These are phyloP conservation scores for Deilephila elpenor DNA, from an alignment of 2,888 invertebrate species.

Conservation along the genomic window DNA sequence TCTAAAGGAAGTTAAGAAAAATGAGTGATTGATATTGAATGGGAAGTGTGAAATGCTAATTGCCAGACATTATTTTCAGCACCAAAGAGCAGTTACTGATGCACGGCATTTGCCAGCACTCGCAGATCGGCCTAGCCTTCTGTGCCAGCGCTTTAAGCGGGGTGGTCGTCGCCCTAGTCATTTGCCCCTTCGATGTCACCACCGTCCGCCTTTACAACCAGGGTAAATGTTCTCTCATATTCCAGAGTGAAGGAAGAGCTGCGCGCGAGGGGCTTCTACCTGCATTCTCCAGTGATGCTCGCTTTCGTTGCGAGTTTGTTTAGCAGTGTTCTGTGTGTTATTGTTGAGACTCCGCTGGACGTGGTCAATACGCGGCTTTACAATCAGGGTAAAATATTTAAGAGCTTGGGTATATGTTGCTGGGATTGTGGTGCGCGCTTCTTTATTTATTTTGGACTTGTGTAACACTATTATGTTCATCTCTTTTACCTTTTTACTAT, in stretches of 20 bases:
- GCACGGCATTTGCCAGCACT: conserved; percentile 59
- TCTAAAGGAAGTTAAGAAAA: background rate
- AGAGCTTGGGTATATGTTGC: conserved; percentile 27
- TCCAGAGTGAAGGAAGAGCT: conserved; percentile 72
- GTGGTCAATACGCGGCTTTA: conserved; percentile 93
- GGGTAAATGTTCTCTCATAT: conserved; percentile 79
- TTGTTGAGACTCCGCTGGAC: conserved; percentile 94
- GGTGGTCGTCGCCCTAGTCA: conserved; percentile 88
- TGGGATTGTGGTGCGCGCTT: conserved; percentile 14
- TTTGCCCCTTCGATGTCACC: conserved; percentile 95
- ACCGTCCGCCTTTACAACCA: conserved; percentile 96
- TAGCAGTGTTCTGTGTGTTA: conserved; percentile 89
- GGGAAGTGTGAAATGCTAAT: background rate
- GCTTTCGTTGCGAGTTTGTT: conserved; percentile 90
- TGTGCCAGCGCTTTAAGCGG: conserved; percentile 91
- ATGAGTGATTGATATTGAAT: background rate
- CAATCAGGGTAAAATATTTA: conserved; percentile 89
- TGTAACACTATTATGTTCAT: background rate
- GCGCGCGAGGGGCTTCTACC: conserved; percentile 62
- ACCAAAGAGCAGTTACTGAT: conserved; percentile 69
- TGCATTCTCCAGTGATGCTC: conserved; percentile 84
- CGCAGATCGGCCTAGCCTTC: conserved; percentile 72
- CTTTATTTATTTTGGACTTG: too few relatives aligned
- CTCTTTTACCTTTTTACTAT: background rate
- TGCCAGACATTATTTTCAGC: conserved; percentile 50